phyloP scores from a whole-genome alignment of 1,140 invertebrate genomes.

The Zeugodacus cucurbitae region DNA sequence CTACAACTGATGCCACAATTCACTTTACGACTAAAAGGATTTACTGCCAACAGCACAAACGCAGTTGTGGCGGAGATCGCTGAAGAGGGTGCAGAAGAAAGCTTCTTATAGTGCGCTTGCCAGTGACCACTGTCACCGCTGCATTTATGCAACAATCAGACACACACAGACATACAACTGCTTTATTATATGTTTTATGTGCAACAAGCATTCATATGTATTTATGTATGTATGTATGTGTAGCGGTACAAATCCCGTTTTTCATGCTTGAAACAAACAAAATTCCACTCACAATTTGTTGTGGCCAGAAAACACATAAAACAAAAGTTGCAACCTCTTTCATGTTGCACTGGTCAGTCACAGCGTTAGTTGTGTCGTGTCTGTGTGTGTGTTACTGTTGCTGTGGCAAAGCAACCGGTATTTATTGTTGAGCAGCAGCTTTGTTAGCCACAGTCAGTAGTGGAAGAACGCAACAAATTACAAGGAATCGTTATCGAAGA shows the following conservation, averaged over 20 bases:
- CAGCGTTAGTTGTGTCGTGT: neutral
- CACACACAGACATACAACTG: neutral
- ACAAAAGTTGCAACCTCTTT: constrained; percentile 36
- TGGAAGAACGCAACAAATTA: constrained; percentile 19
- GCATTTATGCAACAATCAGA: neutral
- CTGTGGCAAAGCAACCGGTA: neutral
- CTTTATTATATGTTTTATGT: neutral
- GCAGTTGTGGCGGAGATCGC: neutral
- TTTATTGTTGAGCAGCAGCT: neutral
- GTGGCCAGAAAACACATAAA: constrained; percentile 21
- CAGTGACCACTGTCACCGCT: neutral
- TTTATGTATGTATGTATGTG: neutral
- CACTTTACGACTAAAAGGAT: constrained; percentile 35
- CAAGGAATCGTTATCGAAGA: constrained; percentile 38
- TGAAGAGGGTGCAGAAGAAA: neutral
- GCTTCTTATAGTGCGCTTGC: neutral
- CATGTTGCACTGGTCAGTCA: neutral
- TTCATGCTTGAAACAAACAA: constrained; percentile 37
- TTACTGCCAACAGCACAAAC: constrained; percentile 17
- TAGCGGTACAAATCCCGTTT: neutral
- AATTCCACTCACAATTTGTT: constrained; percentile 27
- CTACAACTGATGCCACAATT: constrained; percentile 36
- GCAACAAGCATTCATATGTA: neutral
- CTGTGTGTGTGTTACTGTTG: neutral
- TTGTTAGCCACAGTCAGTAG: neutral